A percentile compares a stretch with the other conserved stretches of the same genome.
phyloP scores from a whole-genome alignment of 1,140 invertebrate genomes.

The Himalopsyche phryganea region DNA sequence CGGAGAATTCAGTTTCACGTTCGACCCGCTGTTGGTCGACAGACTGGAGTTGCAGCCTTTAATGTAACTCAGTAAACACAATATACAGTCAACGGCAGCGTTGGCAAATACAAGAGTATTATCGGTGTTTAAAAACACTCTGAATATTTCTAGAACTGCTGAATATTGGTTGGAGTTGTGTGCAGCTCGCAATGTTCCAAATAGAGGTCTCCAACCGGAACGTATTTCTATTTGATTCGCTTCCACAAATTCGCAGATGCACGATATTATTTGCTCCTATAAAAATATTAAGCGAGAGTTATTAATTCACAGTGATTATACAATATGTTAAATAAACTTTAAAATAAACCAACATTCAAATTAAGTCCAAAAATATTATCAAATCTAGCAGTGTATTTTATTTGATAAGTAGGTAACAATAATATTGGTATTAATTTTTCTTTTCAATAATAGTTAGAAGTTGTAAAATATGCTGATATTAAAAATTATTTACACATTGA shows the following conservation, averaged over 20 bases:
- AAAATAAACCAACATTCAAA: too few species aligned
- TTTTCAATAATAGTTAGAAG: too few species aligned
- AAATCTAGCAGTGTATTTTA: too few species aligned
- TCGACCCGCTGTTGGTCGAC: conserved; percentile 39
- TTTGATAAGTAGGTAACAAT: too few species aligned
- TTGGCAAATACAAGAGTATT: conserved; percentile 91
- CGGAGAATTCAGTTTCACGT: conserved; percentile 34
- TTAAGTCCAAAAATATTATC: too few species aligned
- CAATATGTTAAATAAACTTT: too few species aligned
- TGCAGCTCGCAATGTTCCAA: conserved; percentile 83
- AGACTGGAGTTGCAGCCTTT: conserved; percentile 51
- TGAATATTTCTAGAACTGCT: conserved; percentile 86
- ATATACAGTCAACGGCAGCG: conserved; percentile 87
- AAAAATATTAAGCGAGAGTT: conserved; percentile 34
- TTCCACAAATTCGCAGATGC: conserved; percentile 93
- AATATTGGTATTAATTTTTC: too few species aligned
- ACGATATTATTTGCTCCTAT: conserved; percentile 85
- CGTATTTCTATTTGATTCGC: conserved; percentile 86
- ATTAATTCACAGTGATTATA: too few species aligned
- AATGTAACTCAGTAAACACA: conserved; percentile 74
- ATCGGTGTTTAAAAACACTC: conserved; percentile 87
- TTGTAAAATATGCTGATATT: too few species aligned
- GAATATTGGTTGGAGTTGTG: conserved; percentile 66
- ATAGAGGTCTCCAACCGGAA: conserved; percentile 90
- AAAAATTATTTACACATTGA: too few species aligned